Conservation (phyloP, 2,113 vertebrate genomes). For the Erythrolamprus reginae region DNA sequence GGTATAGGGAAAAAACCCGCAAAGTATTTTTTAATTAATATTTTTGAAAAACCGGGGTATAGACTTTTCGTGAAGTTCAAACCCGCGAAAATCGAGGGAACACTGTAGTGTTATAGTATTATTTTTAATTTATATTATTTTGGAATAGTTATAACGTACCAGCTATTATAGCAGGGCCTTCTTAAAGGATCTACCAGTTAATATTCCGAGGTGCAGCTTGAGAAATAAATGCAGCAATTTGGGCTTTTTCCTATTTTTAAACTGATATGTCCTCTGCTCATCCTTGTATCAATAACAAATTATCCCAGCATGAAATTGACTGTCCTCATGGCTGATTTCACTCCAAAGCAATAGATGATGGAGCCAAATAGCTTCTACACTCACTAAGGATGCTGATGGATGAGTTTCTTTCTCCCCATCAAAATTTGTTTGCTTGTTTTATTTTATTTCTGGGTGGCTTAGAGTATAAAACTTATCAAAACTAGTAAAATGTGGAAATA, state of each 20-base stretch:
- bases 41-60: too few species aligned
- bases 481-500: background rate
- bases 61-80: too few species aligned
- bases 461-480: background rate
- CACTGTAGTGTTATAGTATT: slow-evolving; percentile 69
- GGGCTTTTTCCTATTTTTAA: background rate
- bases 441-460: background rate
- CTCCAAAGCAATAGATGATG: background rate
- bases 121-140: slow-evolving; percentile 71
- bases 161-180: slow-evolving; percentile 61
- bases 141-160: slow-evolving; percentile 73
- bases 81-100: too few species aligned
- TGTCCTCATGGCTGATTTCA: background rate
- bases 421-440: background rate
- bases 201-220: slow-evolving; percentile 61
- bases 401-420: background rate
- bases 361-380: background rate
- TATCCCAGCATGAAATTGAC: background rate
- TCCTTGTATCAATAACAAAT: background rate
- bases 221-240: slow-evolving; percentile 69
- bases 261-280: background rate
- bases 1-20: too few species aligned
- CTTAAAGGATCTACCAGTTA: slow-evolving; percentile 58
- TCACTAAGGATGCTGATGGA: background rate
- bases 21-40: too few species aligned